phyloP scores from a whole-genome alignment of 2,888 invertebrate genomes.

The Allophyes oxyacanthae region DNA sequence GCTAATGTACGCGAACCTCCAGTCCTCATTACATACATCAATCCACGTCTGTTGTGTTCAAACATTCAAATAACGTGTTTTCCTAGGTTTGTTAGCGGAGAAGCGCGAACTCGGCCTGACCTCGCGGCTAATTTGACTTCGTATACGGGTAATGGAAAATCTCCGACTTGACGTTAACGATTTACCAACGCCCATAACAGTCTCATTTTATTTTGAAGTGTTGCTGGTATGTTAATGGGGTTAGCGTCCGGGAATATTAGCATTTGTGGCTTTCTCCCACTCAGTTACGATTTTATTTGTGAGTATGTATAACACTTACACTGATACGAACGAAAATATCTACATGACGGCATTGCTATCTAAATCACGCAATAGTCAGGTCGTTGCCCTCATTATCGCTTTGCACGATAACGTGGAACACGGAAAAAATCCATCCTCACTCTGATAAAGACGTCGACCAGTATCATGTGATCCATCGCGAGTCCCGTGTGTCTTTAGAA shows the following conservation, averaged over 20 bases:
- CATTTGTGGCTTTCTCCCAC: slow-evolving; percentile 37
- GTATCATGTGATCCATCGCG: slow-evolving; percentile 62
- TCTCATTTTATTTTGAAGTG: slow-evolving; percentile 60
- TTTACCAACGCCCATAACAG: slow-evolving; percentile 62
- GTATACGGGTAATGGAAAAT: slow-evolving; percentile 70
- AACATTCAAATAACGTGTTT: slow-evolving; percentile 60
- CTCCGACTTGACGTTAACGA: slow-evolving; percentile 63
- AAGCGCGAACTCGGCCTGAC: slow-evolving; percentile 65
- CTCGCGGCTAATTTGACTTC: slow-evolving; percentile 70
- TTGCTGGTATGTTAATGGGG: slow-evolving; percentile 56
- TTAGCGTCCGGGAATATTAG: slow-evolving; percentile 54
- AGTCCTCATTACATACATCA: slow-evolving; percentile 50
- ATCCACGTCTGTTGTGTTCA: slow-evolving; percentile 51
- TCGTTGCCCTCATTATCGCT: slow-evolving; percentile 82
- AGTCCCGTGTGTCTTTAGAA: slow-evolving; percentile 30
- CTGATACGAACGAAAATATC: slow-evolving; percentile 52
- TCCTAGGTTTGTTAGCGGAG: slow-evolving; percentile 69
- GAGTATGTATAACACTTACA: slow-evolving; percentile 33
- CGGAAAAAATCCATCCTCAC: slow-evolving; percentile 82
- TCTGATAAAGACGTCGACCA: slow-evolving; percentile 73
- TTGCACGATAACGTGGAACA: slow-evolving; percentile 81
- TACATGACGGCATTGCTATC: slow-evolving; percentile 67
- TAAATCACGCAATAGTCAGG: slow-evolving; percentile 77
- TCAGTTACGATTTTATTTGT: slow-evolving; percentile 26
- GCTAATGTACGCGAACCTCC: slow-evolving; percentile 16